phyloP scores from a whole-genome alignment of 2,113 vertebrate species.

The Epinephelus lanceolatus region DNA sequence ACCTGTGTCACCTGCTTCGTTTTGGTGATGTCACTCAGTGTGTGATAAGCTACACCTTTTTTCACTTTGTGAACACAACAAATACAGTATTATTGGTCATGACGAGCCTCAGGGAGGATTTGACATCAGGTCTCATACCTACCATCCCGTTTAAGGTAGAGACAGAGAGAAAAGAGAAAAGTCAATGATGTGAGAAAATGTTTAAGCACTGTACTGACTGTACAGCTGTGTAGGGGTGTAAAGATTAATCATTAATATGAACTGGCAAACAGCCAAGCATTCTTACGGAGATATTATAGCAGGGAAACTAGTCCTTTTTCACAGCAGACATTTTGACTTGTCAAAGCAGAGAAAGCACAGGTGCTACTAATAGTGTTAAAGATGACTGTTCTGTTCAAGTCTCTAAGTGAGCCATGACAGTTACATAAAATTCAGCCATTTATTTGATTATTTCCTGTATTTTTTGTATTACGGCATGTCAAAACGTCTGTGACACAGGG shows the following conservation, averaged over 20 bases:
- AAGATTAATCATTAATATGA: background rate
- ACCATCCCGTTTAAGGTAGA: background rate
- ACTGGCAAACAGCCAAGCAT: background rate
- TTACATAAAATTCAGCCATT: background rate
- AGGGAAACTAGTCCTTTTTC: background rate
- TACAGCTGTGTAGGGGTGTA: background rate
- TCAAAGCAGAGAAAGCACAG: background rate
- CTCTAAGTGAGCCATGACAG: background rate
- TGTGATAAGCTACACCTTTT: constrained; percentile 38
- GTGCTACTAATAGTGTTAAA: background rate
- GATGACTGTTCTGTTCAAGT: background rate
- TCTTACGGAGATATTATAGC: background rate
- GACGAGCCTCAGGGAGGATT: constrained; percentile 42
- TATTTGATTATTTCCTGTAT: background rate
- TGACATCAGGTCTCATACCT: constrained; percentile 5
- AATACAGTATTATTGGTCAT: constrained; percentile 40
- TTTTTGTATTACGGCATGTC: background rate
- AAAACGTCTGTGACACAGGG: background rate
- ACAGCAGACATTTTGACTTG: background rate
- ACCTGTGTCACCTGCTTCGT: constrained; percentile 57
- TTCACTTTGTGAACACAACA: constrained; percentile 47
- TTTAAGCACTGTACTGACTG: background rate
- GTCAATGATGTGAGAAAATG: background rate
- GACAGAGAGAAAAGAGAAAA: background rate
- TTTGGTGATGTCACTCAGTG: constrained; percentile 40